Evolutionary conservation across 2,797 vertebrate species (phyloP), one percentile per base, ranked within the genome.

Genomic region (Leptatherina wallacei): DNA sequence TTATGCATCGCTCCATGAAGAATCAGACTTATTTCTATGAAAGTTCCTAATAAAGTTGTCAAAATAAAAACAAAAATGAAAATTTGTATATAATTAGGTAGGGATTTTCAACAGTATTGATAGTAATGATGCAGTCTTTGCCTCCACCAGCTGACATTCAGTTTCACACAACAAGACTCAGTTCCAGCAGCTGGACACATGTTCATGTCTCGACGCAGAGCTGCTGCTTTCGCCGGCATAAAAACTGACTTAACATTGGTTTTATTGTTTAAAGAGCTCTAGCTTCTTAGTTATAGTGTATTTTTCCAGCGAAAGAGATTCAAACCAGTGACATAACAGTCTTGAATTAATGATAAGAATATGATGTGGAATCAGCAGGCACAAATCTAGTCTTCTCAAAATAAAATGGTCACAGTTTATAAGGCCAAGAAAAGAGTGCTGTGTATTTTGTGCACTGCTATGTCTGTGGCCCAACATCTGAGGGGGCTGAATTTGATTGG

Each of bases 361-460:
- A 47, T 20, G 18, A 47, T 47, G 44, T 20, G 44, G 44, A n/a
- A 49, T 51, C 9, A 18, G n/a, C 20, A 51, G 20, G 20, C 47
- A 22, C 8, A 51, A 22, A 51, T n/a, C 47, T 8, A 8, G 20
- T 49, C 47, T 8, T n/a, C 9, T 11, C 7, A 11, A n/a, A 20
- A 49, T 49, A 22, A 49, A n/a, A n/a, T 20, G 8, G n/a, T 49
- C n/a, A 11, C 47, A 49, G 8, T 49, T n/a, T n/a, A 49, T 10
- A 22, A 49, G n/a, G 47, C 9, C n/a, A 22, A 49, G n/a, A 51
- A n/a, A 7, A 47, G 8, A 47, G 10, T 3, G 44, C 8, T 20
- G 18, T 47, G 44, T 47, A n/a, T 47, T 27, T 6, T 2, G 44
- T 22, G 27, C 13, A 9, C 10, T 20, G 6, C 44, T 16, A 93